Conservation (phyloP, 2,797 vertebrate genomes). For the Notolepis coatsorum region DNA sequence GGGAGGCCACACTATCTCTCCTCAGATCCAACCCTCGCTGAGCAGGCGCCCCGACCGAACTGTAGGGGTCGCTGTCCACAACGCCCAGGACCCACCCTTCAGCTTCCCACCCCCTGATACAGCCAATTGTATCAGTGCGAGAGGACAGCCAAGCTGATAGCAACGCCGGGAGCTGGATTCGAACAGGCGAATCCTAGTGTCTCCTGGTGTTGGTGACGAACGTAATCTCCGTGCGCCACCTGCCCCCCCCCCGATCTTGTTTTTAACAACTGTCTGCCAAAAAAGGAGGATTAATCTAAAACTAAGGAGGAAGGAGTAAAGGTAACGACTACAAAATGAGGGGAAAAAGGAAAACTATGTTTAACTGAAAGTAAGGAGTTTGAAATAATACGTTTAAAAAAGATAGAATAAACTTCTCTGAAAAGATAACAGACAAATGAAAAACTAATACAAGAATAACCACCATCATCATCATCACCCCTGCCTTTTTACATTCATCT, state of each 20-base stretch:
- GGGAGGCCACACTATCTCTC: no score
- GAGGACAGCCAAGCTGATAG: no score
- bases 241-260: conserved; percentile 1
- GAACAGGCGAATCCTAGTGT: no score
- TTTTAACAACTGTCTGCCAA: conserved; percentile 44
- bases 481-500: conserved; percentile 31
- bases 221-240: no score
- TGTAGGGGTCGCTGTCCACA: no score
- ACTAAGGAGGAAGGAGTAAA: conserved; percentile 64
- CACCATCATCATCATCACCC: conserved; percentile 30
- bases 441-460: conserved; percentile 39
- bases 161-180: no score
- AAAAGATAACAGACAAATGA: conserved; percentile 32
- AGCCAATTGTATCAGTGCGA: no score
- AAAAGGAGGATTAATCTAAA: conserved; percentile 66
- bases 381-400: conserved; percentile 45
- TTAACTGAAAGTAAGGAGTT: conserved; percentile 35
- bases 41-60: no score
- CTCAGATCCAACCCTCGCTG: no score
- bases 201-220: no score
- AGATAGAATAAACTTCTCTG: conserved; percentile 32
- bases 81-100: no score
- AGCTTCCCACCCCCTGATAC: no score
- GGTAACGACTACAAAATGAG: conserved; percentile 58
- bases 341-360: conserved; percentile 23